Evolutionary conservation across 2,888 invertebrate genomes (phyloP), one percentile per base, ranked within the genome.

Genomic region (Parnassius glacialis): DNA sequence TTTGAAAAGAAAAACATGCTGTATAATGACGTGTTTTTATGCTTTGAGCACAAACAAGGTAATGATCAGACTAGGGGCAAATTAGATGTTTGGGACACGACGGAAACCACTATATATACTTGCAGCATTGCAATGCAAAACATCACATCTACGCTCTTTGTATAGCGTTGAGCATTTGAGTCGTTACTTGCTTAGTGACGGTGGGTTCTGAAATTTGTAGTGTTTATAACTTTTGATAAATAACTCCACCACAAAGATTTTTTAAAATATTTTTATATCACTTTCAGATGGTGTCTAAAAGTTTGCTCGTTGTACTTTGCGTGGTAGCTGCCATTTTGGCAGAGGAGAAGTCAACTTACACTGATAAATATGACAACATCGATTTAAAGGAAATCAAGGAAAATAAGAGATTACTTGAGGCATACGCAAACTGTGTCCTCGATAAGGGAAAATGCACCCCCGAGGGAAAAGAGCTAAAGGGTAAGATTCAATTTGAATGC

Each of bases 401-500:
- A 1, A 96, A 94, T 79, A 93, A 94, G 57, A 90, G 95, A 53
- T 82, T 96, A 55, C 80, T 95, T 10, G 87, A 90, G 42, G 94
- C 93, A 42, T 95, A 96, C 75, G 85, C 94, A 63, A 93, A 94
- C 65, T 96, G 96, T 73, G 78, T 95, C 56, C 84, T 95, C 65
- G 93, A 93, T 1, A 84, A 87, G 57, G 94, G 94, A 11, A 83
- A 81, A 51, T 96, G 96, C 76, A 95, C 94, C 0, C 89, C 95
- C 12, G 95, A 96, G 73, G 95, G 93, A 53, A 92, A 92, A 71
- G 94, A 95, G 78, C 85, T 96, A 0, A 95, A 94, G 88, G 91
- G 96, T 95, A 79, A 91, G 93, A 87, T 12, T n/a, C 16, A 1
- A 3, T 43, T 10, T 43, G 10, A 43, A 43, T 43, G 10, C 11